A percentile compares a stretch with the other conserved stretches of the same genome.
Conservation (phyloP, 2,888 invertebrate species). For the Strigamia maritima region DNA sequence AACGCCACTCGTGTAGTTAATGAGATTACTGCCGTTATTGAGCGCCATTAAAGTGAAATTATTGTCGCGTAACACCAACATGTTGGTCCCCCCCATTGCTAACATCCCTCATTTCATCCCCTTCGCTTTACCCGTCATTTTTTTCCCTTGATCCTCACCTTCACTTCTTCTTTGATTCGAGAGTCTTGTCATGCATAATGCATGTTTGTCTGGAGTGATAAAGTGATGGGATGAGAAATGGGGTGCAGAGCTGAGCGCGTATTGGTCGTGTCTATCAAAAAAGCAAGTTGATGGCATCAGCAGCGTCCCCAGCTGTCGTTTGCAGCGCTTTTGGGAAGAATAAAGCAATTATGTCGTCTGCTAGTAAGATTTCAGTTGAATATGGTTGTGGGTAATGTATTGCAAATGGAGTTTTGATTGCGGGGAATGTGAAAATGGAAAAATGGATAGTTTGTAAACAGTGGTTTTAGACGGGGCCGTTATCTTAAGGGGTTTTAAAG, state of each 20-base stretch:
- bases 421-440: neutral
- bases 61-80: constrained; percentile 26
- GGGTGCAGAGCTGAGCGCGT: neutral
- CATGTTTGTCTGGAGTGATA: neutral
- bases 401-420: constrained; percentile 21
- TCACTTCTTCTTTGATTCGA: constrained; percentile 18
- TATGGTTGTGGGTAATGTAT: neutral
- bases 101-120: neutral
- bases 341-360: constrained; percentile 15
- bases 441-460: neutral
- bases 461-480: neutral
- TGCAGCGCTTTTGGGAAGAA: neutral
- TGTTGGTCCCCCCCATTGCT: neutral
- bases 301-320: constrained; percentile 12
- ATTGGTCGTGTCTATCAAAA: neutral
- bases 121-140: neutral
- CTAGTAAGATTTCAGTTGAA: neutral
- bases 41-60: constrained; percentile 27
- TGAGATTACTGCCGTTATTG: constrained; percentile 14
- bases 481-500: neutral
- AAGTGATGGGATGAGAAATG: constrained; percentile 15
- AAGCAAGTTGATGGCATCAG: neutral
- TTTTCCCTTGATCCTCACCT: neutral
- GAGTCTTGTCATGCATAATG: constrained; percentile 21
- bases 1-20: constrained; percentile 16